phyloP scores from a whole-genome alignment of 2,888 invertebrate genomes.

The Falcaria lacertinaria region DNA sequence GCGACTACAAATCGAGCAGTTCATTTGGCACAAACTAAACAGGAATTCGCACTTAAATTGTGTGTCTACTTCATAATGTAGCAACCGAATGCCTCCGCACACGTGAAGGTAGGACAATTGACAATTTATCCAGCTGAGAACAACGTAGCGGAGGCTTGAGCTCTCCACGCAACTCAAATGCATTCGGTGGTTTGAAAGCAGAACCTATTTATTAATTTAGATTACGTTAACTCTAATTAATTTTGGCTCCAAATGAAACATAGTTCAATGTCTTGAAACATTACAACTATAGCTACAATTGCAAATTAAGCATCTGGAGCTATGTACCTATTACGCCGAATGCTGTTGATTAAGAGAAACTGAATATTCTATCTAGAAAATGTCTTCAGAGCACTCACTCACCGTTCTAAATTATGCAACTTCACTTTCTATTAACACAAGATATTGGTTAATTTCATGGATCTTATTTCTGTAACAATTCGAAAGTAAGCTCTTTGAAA shows the following conservation, averaged over 20 bases:
- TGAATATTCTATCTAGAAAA: too few species aligned
- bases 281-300: too few species aligned
- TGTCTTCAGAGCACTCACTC: not conserved
- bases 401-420: not conserved
- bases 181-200: not conserved
- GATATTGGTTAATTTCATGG: not conserved
- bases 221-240: not conserved
- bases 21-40: slow-evolving; percentile 35
- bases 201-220: not conserved
- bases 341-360: too few species aligned
- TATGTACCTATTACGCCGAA: too few species aligned
- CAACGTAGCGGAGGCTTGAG: not conserved
- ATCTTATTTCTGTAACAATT: not conserved
- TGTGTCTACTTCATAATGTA: slow-evolving; percentile 13
- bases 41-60: slow-evolving; percentile 37
- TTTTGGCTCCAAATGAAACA: not conserved
- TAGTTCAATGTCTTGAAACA: too few species aligned
- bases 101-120: not conserved
- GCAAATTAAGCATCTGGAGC: too few species aligned
- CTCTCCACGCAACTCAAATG: not conserved
- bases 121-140: not conserved
- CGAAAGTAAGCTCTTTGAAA: not conserved
- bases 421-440: not conserved
- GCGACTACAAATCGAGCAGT: slow-evolving; percentile 33
- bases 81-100: not conserved